phyloP scores from a whole-genome alignment of 1,140 invertebrate species.

The Drosophila nigrodunni region DNA sequence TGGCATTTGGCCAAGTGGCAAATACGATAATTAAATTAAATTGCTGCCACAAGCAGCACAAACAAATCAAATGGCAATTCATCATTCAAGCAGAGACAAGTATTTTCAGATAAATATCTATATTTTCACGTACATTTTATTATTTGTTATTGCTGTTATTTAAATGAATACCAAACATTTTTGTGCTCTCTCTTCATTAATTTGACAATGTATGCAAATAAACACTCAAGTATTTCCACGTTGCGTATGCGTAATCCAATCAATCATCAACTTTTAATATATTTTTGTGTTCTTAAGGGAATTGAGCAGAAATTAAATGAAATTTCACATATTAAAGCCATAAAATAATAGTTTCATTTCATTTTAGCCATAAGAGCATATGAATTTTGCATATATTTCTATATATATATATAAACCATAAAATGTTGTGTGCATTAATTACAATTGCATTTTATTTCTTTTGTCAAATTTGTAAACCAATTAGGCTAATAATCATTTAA shows the following conservation, averaged over 20 bases:
- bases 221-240: slow-evolving; percentile 21
- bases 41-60: slow-evolving; percentile 82
- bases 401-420: too few relatives aligned
- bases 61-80: slow-evolving; percentile 83
- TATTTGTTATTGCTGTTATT: slow-evolving; percentile 21
- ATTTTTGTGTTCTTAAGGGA: not conserved
- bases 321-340: slow-evolving; percentile 2
- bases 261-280: slow-evolving; percentile 13
- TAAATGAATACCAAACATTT: slow-evolving; percentile 40
- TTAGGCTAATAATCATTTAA: slow-evolving; percentile 72
- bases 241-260: slow-evolving; percentile 35
- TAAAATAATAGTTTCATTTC: not conserved
- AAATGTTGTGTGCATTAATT: slow-evolving; percentile 12
- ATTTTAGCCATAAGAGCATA: not conserved
- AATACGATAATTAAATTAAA: slow-evolving; percentile 84
- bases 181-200: slow-evolving; percentile 51
- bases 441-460: slow-evolving; percentile 43
- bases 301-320: too few relatives aligned
- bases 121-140: slow-evolving; percentile 7
- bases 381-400: slow-evolving; percentile 1
- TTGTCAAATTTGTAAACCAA: slow-evolving; percentile 66
- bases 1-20: slow-evolving; percentile 83
- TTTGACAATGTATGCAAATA: slow-evolving; percentile 54
- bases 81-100: slow-evolving; percentile 62
- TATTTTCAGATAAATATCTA: not conserved